phyloP scores from a whole-genome alignment of 2,113 vertebrate species.

The Caracal caracal region DNA sequence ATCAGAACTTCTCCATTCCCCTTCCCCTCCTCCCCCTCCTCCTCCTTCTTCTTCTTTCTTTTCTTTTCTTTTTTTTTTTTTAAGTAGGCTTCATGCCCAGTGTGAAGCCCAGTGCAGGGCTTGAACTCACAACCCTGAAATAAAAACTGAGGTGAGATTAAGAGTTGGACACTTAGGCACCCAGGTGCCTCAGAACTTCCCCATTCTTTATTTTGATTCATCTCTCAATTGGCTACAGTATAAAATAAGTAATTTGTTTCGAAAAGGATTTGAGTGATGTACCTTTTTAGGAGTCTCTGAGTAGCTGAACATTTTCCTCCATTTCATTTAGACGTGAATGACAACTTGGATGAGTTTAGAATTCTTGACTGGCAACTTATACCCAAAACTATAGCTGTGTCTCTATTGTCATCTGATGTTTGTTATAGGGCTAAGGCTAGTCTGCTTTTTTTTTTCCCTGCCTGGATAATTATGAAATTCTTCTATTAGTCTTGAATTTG shows the following conservation, averaged over 20 bases:
- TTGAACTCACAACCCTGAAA: no score
- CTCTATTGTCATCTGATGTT: background rate
- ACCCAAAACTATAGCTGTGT: background rate
- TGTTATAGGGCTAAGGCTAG: background rate
- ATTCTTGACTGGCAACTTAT: background rate
- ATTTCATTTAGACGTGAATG: background rate
- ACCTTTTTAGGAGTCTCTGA: background rate
- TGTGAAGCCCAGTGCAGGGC: no score
- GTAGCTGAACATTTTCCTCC: background rate
- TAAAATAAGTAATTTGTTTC: background rate
- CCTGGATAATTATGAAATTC: background rate
- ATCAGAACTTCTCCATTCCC: background rate
- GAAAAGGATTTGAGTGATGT: background rate
- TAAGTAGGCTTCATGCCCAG: no score
- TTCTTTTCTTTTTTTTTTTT: no score
- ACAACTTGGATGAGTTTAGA: background rate
- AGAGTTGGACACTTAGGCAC: no score
- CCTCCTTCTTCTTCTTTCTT: no score
- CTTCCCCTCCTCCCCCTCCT: no score
- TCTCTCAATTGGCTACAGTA: background rate
- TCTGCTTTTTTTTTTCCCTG: background rate
- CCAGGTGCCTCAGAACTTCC: background rate
- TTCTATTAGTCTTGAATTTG: background rate
- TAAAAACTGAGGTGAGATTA: no score
- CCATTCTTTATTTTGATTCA: background rate